Evolutionary conservation across 2,888 invertebrate genomes (phyloP), one percentile per base, ranked within the genome.

Genomic region (Panopea generosa): DNA sequence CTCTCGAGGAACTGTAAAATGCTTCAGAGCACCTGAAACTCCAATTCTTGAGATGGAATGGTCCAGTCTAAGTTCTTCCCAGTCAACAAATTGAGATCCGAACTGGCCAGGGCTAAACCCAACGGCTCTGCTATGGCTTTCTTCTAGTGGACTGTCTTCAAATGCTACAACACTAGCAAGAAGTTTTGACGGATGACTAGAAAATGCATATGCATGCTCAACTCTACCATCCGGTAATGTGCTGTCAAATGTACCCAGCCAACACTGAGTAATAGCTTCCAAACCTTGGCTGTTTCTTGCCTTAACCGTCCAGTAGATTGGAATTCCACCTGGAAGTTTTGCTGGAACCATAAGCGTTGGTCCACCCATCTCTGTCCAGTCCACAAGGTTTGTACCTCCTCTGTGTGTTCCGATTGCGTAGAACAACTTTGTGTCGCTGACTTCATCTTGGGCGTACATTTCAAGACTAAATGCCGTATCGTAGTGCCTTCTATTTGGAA

Each of bases 191-290:
- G 87, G 83, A 72, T 87, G 86, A 69, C 87, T 87, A 16, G 87
- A 85, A 56, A 65, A 85, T 14, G 59, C 47, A 57, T 85, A 86
- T 0, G 85, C 69, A 45, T 84, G 80, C 38, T 85, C 86, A 20
- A 89, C 84, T 29, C 88, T 57, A 1, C 88, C 89, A 59, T 82
- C 86, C 2, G 89, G 89, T 20, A 86, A 56, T 1, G 87, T 87
- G 27, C 75, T 85, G 57, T 89, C 89, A 57, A 71, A 89, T 0
- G 88, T 89, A 6, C 74, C 45, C 0, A 89, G 71, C 16, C 49
- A 72, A 55, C 89, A 89, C 26, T 80, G 66, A 0, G 79, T 71
- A 2, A 60, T 59, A 3, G 83, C 67, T 26, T 72, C 77, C 16
- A 83, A 61, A 1, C 87, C 87, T 63, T 87, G 83, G 40, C 82